These are phyloP conservation scores for Agrochola circellaris DNA, from an alignment of 2,888 invertebrate species.

Conservation along the genomic window DNA sequence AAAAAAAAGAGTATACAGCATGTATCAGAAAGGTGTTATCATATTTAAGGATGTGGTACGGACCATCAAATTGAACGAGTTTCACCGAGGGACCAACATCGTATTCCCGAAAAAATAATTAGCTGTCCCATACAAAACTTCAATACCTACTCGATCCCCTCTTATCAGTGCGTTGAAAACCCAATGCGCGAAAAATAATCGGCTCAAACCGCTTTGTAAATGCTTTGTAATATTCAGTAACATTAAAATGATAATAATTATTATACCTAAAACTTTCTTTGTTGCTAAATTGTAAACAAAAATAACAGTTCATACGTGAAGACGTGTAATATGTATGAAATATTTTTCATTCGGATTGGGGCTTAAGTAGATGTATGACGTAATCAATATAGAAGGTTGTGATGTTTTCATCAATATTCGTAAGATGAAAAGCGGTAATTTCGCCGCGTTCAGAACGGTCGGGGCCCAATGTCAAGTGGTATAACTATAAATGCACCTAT, in stretches of 20 bases:
- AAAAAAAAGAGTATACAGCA: too few relatives aligned
- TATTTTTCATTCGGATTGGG: constrained; percentile 42
- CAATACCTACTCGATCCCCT: too few relatives aligned
- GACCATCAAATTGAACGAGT: too few relatives aligned
- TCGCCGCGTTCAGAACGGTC: constrained; percentile 1
- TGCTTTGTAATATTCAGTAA: not conserved
- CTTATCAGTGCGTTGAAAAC: too few relatives aligned
- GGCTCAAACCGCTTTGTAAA: not conserved
- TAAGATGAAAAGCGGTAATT: constrained; percentile 43
- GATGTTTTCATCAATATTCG: constrained; percentile 60
- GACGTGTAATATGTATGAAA: constrained; percentile 3
- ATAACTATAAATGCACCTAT: not conserved
- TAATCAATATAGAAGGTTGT: constrained; percentile 59
- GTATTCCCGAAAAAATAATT: too few relatives aligned
- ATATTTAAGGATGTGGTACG: too few relatives aligned
- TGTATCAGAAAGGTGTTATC: too few relatives aligned
- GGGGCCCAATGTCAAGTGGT: constrained; percentile 7
- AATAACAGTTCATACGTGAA: not conserved
- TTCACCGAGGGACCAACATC: too few relatives aligned
- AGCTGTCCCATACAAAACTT: too few relatives aligned
- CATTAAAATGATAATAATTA: not conserved
- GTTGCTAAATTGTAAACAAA: not conserved
- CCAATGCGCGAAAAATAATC: too few relatives aligned
- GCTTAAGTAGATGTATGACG: constrained; percentile 53
- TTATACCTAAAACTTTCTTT: not conserved